Evolutionary conservation across 2,113 vertebrate genomes (phyloP).

Genomic region (Orthonyx spaldingii): DNA sequence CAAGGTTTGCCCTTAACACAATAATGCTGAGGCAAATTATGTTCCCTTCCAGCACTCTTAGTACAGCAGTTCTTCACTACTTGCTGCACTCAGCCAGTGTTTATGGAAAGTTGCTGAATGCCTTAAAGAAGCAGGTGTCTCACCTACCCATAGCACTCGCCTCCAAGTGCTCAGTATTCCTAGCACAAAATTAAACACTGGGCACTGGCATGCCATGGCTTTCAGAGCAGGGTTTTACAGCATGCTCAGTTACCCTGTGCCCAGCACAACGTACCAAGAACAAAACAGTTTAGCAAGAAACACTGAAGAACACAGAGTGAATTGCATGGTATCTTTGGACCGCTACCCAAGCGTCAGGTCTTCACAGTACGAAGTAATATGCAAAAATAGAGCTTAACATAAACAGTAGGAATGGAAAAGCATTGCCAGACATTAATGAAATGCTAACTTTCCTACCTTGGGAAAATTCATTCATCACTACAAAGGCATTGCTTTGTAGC

Average conservation of each 20-base stretch:
- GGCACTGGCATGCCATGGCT: not conserved
- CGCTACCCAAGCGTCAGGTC: not conserved
- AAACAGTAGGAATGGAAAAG: not conserved
- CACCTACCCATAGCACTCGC: not conserved
- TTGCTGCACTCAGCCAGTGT: not conserved
- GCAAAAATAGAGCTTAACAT: not conserved
- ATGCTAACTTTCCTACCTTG: not conserved
- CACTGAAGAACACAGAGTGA: not conserved
- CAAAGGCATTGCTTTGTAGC: not conserved
- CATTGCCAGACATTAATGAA: not conserved
- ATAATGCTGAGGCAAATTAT: not conserved
- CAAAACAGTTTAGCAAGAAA: not conserved
- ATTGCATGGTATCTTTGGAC: not conserved
- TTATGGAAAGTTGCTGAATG: not conserved
- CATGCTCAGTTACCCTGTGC: not conserved
- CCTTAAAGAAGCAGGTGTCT: not conserved
- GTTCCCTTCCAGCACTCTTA: not conserved
- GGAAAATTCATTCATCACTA: not conserved
- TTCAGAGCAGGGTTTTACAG: not conserved
- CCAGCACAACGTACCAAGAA: not conserved
- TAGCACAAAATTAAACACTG: not conserved
- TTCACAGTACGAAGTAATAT: not conserved
- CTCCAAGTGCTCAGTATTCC: not conserved
- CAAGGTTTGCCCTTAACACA: not conserved
- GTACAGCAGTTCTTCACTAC: not conserved